phyloP scores from a whole-genome alignment of 2,888 invertebrate genomes.

The Pediacus dermestoides region DNA sequence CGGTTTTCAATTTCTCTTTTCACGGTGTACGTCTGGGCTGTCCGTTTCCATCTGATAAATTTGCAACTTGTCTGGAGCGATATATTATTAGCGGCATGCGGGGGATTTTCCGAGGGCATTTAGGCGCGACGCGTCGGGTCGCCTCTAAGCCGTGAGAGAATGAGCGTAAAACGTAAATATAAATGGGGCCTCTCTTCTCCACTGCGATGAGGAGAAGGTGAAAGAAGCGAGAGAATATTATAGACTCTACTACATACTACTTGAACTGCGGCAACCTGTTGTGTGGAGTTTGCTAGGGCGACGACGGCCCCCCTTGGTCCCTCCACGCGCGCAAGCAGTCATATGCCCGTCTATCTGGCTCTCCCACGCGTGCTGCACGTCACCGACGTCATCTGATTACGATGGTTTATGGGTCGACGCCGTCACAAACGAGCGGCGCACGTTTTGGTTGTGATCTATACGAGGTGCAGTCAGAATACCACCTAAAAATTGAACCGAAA shows the following conservation, averaged over 20 bases:
- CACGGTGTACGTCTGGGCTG: too few species aligned
- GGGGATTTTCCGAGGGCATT: too few species aligned
- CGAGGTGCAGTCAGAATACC: background rate
- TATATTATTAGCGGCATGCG: too few species aligned
- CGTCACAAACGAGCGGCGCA: slow-evolving; percentile 12
- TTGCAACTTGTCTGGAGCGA: slow-evolving; percentile 1
- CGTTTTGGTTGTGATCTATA: slow-evolving; percentile 12
- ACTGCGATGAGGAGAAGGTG: too few species aligned
- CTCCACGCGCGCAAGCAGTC: slow-evolving; percentile 10
- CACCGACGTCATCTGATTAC: slow-evolving; percentile 31
- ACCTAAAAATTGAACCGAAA: too few species aligned
- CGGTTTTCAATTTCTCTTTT: too few species aligned
- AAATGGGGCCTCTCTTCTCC: too few species aligned
- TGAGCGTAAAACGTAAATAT: too few species aligned
- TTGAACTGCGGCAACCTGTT: slow-evolving; percentile 29
- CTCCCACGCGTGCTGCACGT: slow-evolving; percentile 35
- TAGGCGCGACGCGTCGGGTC: too few species aligned
- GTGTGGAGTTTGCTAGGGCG: slow-evolving; percentile 15
- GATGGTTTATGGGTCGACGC: slow-evolving; percentile 26
- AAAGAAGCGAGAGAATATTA: too few species aligned
- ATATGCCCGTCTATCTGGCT: slow-evolving; percentile 16
- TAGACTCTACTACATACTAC: too few species aligned
- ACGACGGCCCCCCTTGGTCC: slow-evolving; percentile 14
- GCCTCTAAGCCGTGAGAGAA: too few species aligned
- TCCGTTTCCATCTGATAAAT: slow-evolving; percentile 1